Evolutionary conservation across 2,113 vertebrate species (phyloP), one percentile per base, ranked within the genome.

Genomic region (Epinephelus moara): DNA sequence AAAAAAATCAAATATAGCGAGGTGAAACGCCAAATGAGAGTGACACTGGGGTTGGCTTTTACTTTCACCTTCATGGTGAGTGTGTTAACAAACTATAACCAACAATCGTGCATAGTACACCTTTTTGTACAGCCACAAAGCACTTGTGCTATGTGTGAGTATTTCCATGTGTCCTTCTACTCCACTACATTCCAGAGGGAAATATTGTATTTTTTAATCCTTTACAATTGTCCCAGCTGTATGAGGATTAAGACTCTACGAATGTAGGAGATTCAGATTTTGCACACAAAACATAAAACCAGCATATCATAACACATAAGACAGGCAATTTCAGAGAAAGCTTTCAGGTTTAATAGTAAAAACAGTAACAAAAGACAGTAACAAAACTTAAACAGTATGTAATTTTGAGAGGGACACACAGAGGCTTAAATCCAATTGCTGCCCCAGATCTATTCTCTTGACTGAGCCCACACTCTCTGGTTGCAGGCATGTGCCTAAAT

Each of bases 361-460:
- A 37, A 37, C 33, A 6, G 4, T 27, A 27, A 27, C 27, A 27
- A 27, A 27, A 27, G 2, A 27, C 27, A 27, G 27, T 27, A 27
- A 27, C 27, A 27, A 27, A 27, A 27, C 27, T 27, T 27, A 27
- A 3, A 27, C 27, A 27, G 27, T 33, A 14, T 0, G 1, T 56
- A 13, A 63, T 9, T 63, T 57, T 30, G 19, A 59, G 19, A 27
- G 3, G 52, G 25, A 59, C 27, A 30, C 47, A 69, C 21, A 80
- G 25, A 57, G 15, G 12, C 23, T 53, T 21, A 1, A 9, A 49
- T 59, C n/a, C 5, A 69, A 4, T 9, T 30, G 27, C 14, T 37
- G 45, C 49, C 52, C 10, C 15, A 59, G n/a, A 69, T 71, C 47
- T 19, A 49, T 79, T 80, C 30, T 56, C 57, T 30, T 33, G 49